Percentiles rank a stretch among this genome's conserved stretches.
These are phyloP conservation scores for Scylla paramamosain DNA, from an alignment of 1,140 invertebrate genomes.

Conservation along the genomic window DNA sequence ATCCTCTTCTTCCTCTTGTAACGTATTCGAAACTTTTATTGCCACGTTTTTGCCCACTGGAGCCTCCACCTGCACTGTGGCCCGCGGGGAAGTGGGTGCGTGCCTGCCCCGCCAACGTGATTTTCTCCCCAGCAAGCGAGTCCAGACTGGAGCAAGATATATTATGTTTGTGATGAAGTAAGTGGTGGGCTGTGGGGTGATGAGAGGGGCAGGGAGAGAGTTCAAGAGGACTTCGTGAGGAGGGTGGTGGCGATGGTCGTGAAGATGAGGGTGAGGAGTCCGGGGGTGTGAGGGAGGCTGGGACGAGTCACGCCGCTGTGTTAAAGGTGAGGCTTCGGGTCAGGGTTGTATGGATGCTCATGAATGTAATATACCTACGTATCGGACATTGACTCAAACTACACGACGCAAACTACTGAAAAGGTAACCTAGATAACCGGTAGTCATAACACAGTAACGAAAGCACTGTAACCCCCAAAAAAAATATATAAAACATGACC, in stretches of 20 bases:
- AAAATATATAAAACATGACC: too few species aligned
- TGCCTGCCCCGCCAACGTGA: background rate
- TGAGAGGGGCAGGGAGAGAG: background rate
- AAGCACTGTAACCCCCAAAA: too few species aligned
- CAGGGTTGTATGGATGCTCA: background rate
- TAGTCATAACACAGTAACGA: too few species aligned
- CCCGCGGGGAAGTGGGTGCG: background rate
- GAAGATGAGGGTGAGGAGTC: background rate
- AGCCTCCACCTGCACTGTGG: background rate
- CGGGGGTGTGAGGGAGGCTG: background rate
- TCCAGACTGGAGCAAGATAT: conserved; percentile 3
- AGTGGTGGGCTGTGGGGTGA: background rate
- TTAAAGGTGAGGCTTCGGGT: background rate
- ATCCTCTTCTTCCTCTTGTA: background rate
- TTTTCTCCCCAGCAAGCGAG: conserved; percentile 8
- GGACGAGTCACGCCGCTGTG: background rate
- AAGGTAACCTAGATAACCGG: too few species aligned
- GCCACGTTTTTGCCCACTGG: background rate
- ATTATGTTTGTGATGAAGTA: conserved; percentile 16
- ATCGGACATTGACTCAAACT: too few species aligned
- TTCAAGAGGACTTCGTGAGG: conserved; percentile 1
- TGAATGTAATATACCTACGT: background rate
- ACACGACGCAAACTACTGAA: too few species aligned
- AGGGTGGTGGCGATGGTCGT: conserved; percentile 17
- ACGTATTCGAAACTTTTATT: background rate